Percentiles rank a stretch among this genome's conserved stretches.
phyloP scores from a whole-genome alignment of 2,113 vertebrate species.

The Macaca mulatta region DNA sequence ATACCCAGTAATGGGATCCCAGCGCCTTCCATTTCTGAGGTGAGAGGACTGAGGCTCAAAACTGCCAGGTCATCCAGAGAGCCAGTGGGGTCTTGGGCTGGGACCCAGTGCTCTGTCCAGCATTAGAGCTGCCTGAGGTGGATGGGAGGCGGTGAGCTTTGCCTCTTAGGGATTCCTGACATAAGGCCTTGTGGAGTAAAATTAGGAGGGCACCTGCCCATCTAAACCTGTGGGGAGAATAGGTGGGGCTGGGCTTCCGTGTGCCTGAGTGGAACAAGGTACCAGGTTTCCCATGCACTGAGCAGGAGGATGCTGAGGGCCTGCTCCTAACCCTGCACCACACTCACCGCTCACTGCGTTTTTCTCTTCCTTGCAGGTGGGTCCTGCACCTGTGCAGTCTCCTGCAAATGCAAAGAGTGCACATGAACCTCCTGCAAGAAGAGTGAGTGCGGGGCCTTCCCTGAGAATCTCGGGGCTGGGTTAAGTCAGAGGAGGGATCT shows the following conservation, averaged over 20 bases:
- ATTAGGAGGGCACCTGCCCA: not conserved
- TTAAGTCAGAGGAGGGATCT: no score
- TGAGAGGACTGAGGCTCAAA: not conserved
- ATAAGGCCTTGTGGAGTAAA: not conserved
- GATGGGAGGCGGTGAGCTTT: fast-evolving
- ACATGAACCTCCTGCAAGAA: slow-evolving; percentile 85
- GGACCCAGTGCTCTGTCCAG: not conserved
- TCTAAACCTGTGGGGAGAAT: not conserved
- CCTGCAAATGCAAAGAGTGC: slow-evolving; percentile 85
- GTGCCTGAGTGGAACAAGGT: not conserved
- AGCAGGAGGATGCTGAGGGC: fast-evolving
- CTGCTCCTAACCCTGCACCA: fast-evolving
- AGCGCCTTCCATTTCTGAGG: not conserved
- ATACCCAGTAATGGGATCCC: no score
- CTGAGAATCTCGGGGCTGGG: not conserved
- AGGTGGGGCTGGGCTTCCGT: fast-evolving
- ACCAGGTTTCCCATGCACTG: not conserved
- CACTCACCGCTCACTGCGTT: fast-evolving
- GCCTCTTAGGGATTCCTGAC: not conserved
- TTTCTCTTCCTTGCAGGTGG: slow-evolving; percentile 70
- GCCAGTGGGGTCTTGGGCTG: no score
- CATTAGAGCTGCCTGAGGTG: not conserved
- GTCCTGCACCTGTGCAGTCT: slow-evolving; percentile 80
- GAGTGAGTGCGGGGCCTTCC: slow-evolving; percentile 21
- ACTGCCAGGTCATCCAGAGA: not conserved